These are phyloP conservation scores for Pygathrix nemaeus DNA, from an alignment of 2,113 vertebrate genomes.

Conservation along the genomic window DNA sequence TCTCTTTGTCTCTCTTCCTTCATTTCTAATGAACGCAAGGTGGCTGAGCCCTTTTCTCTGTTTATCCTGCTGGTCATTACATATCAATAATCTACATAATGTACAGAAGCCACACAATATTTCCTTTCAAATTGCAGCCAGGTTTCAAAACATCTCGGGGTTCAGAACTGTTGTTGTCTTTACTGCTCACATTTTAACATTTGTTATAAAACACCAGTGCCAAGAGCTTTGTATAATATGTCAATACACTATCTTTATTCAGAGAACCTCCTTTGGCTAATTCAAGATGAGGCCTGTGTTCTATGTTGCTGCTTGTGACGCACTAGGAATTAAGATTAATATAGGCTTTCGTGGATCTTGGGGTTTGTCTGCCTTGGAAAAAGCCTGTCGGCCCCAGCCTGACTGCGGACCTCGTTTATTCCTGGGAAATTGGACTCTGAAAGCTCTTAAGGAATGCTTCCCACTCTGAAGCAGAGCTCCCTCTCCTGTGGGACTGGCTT, in stretches of 20 bases:
- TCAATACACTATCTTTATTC: background rate
- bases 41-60: background rate
- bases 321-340: background rate
- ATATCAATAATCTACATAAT: background rate
- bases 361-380: background rate
- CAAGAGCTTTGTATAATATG: background rate
- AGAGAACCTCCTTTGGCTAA: background rate
- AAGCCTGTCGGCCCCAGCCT: background rate
- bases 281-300: background rate
- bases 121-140: background rate
- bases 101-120: background rate
- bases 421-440: conserved; percentile 22
- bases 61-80: background rate
- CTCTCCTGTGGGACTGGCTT: background rate
- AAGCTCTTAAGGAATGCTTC: conserved; percentile 46
- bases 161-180: background rate
- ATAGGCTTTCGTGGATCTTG: background rate
- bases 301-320: background rate
- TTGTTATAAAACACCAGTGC: background rate
- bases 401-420: background rate
- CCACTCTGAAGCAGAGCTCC: background rate
- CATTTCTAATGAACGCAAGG: background rate
- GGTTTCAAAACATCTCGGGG: background rate
- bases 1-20: background rate
- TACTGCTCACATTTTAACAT: background rate